Evolutionary conservation across 2,888 invertebrate species (phyloP).

Genomic region (Leptarthrus brevirostris): DNA sequence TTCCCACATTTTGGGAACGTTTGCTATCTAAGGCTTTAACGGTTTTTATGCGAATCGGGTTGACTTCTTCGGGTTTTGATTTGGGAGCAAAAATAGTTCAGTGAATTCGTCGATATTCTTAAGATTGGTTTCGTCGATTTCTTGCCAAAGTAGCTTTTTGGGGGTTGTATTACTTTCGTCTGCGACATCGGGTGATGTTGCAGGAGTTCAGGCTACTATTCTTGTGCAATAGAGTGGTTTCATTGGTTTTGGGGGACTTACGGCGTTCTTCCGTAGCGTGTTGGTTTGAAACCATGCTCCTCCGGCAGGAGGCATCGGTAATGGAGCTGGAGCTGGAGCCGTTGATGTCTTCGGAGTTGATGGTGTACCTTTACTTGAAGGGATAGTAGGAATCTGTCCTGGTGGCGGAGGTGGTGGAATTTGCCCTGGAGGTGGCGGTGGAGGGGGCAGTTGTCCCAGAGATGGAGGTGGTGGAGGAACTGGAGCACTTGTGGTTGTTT

Average conservation of each 20-base stretch:
- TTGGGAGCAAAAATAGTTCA: slow-evolving; percentile 87
- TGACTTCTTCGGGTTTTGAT: slow-evolving; percentile 77
- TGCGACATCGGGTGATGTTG: slow-evolving; percentile 55
- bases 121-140: slow-evolving; percentile 85
- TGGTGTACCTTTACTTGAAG: slow-evolving; percentile 65
- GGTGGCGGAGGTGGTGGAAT: slow-evolving; percentile 50
- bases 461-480: slow-evolving; percentile 59
- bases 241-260: slow-evolving; percentile 90
- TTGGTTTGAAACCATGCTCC: slow-evolving; percentile 84
- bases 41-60: slow-evolving; percentile 78
- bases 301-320: slow-evolving; percentile 85
- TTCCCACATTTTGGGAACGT: slow-evolving; percentile 93
- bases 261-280: slow-evolving; percentile 80
- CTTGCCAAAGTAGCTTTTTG: slow-evolving; percentile 67
- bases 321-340: slow-evolving; percentile 71
- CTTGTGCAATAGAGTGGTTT: slow-evolving; percentile 96
- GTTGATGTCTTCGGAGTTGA: slow-evolving; percentile 62
- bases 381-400: slow-evolving; percentile 56
- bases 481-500: slow-evolving; percentile 61
- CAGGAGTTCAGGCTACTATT: slow-evolving; percentile 72
- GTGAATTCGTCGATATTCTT: slow-evolving; percentile 88
- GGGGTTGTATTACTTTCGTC: background rate
- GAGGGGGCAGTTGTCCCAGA: slow-evolving; percentile 56
- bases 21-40: slow-evolving; percentile 92
- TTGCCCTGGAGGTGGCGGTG: slow-evolving; percentile 54